Base-by-base conservation (phyloP, 2,797 vertebrate species). In the Periophthalmus magnuspinnatus region DNA sequence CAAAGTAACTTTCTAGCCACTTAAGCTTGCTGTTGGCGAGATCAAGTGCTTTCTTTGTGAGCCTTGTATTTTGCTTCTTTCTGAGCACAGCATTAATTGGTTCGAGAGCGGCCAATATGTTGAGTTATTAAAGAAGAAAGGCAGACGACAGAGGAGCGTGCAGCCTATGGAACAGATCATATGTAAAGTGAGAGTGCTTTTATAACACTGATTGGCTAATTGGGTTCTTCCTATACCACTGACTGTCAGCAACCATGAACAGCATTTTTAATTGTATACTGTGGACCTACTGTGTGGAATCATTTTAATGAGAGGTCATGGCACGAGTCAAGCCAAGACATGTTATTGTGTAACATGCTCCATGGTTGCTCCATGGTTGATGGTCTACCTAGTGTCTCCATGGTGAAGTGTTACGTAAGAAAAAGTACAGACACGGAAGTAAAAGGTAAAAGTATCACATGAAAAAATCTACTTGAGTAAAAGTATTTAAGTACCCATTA, bases 201-300 rank as follows among this genome's bases (percentile, higher is more conserved):
- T 61, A 38, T 41, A 21, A 38, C 33, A 61, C 33, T 38, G 34
- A 61, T 22, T 41, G 59, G 59, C 4, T 41, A 61, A 61, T 38
- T 61, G 59, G 59, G 34, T 36, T 41, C 34, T 36, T 19, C 56
- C 54, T 45, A 45, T 45, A 45, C 13, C 56, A 58, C 28, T 32
- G 33, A 60, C 58, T 60, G 58, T 60, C 58, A 61, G 34, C 34
- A 14, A n/a, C 58, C 36, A 36, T 8, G 14, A 32, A 2, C 59
- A 5, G 16, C 59, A 38, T 34, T 61, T 34, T 61, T 61, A 61
- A 61, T 41, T 61, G 16, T 13, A 19, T 59, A 41, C 5, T 61
- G 59, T 61, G 59, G 10, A 61, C 34, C 36, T 41, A 60, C 58
- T 60, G 58, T 60, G 38, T 36, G 14, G 59, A 61, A 61, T 14